Evolutionary conservation across 30 jellyfish, hydroid and myxozoan genomes (phyloP).

Genomic region (Hydractinia echinata): DNA sequence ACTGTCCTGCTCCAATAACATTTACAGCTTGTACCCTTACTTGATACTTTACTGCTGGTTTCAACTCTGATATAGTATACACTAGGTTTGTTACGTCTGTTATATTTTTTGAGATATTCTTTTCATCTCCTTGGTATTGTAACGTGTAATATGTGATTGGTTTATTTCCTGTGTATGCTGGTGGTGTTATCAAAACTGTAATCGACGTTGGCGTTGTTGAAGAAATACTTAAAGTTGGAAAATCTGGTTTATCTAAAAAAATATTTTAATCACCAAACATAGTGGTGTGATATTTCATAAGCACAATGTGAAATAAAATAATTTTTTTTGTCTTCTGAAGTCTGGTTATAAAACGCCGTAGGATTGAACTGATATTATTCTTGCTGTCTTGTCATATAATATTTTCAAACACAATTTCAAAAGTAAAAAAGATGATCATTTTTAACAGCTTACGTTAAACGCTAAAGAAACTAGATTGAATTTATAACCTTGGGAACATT

Average conservation of each 20-base stretch:
- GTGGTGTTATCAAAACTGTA: background rate
- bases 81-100: background rate
- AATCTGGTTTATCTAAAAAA: background rate
- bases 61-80: background rate
- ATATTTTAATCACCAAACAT: background rate
- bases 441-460: too few species aligned
- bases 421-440: too few species aligned
- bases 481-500: too few species aligned
- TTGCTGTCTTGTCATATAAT: too few species aligned
- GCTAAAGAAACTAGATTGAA: too few species aligned
- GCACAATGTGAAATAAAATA: background rate
- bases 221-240: background rate
- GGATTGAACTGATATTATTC: too few species aligned
- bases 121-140: background rate
- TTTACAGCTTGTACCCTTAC: slow-evolving; percentile 11
- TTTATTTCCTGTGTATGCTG: slow-evolving; percentile 1
- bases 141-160: background rate
- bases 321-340: too few species aligned
- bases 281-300: background rate
- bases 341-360: too few species aligned
- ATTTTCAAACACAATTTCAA: too few species aligned
- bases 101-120: background rate
- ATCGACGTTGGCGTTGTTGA: background rate
- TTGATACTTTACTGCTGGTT: background rate
- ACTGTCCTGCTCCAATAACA: background rate